Percentiles rank a stretch among this genome's conserved stretches.
Evolutionary conservation across 37 sponge, comb jelly and placozoan species (phyloP).

Genomic region (Beroe ovata): DNA sequence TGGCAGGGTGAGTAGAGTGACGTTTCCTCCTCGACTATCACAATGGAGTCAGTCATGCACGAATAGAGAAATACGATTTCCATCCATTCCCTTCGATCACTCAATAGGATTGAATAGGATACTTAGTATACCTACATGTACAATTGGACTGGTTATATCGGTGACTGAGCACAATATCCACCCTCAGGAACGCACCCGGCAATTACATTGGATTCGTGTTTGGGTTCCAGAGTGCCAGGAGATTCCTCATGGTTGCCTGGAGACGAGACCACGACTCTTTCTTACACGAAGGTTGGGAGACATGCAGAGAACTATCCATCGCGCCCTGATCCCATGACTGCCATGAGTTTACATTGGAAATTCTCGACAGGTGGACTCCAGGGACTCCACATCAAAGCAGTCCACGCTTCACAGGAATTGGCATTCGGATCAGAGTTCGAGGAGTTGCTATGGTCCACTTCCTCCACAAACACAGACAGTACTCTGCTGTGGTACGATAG

Average conservation of each 20-base stretch:
- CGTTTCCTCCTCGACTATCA: too few relatives aligned
- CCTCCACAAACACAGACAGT: neutral
- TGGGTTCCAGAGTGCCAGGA: constrained; percentile 36
- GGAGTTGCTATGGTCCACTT: constrained; percentile 16
- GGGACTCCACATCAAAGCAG: constrained; percentile 59
- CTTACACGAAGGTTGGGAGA: neutral
- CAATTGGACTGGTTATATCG: too few relatives aligned
- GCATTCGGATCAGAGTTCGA: neutral
- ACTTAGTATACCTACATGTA: too few relatives aligned
- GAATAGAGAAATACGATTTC: too few relatives aligned
- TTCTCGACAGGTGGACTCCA: constrained; percentile 18
- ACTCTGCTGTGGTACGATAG: constrained; percentile 49
- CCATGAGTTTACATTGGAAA: neutral
- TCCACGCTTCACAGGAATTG: constrained; percentile 5
- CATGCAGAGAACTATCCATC: too few relatives aligned
- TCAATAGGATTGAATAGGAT: too few relatives aligned
- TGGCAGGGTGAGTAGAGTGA: constrained; percentile 1
- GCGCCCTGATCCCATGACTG: too few relatives aligned
- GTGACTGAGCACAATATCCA: too few relatives aligned
- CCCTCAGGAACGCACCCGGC: neutral
- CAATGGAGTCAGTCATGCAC: too few relatives aligned
- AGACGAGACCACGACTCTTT: constrained; percentile 17
- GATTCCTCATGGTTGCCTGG: constrained; percentile 6
- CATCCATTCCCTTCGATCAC: too few relatives aligned
- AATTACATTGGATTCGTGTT: constrained; percentile 47